These are phyloP conservation scores for Psammodynastes pulverulentus DNA, from an alignment of 2,113 vertebrate species.

Conservation along the genomic window DNA sequence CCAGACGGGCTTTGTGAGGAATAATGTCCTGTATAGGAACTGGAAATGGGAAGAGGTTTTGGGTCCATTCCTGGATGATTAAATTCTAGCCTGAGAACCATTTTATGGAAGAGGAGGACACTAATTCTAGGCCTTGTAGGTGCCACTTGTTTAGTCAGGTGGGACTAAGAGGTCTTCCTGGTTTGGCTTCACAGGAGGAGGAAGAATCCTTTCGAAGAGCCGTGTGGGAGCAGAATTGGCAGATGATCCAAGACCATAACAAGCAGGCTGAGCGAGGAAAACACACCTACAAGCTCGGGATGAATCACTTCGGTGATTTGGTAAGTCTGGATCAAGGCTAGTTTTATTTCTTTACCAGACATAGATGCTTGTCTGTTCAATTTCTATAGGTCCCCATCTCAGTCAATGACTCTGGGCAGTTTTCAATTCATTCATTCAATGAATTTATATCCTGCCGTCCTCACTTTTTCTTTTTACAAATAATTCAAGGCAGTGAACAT, in stretches of 20 bases:
- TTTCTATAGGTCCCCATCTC: background rate
- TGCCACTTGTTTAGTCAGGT: too few relatives aligned
- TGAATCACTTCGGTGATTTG: slow-evolving; percentile 61
- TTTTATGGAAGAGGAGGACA: background rate
- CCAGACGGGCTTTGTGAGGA: too few relatives aligned
- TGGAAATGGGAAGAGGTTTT: background rate
- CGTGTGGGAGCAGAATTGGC: slow-evolving; percentile 60
- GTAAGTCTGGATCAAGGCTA: background rate
- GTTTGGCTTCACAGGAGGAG: slow-evolving; percentile 20
- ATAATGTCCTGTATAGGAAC: too few relatives aligned
- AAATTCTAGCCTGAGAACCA: background rate
- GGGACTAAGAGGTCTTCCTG: background rate
- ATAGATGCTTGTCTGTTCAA: background rate
- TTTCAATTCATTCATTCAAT: background rate
- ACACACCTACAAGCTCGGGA: slow-evolving; percentile 43
- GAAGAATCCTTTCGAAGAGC: background rate
- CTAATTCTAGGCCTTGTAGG: too few relatives aligned
- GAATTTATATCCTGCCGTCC: background rate
- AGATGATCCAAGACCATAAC: slow-evolving; percentile 51
- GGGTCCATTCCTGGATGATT: too few relatives aligned
- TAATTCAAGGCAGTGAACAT: background rate
- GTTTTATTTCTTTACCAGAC: background rate
- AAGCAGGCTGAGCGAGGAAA: slow-evolving; percentile 14
- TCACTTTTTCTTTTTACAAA: too few relatives aligned
- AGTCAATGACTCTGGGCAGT: too few relatives aligned